Conservation (phyloP, 2,888 invertebrate species). For the Acleris laterana region DNA sequence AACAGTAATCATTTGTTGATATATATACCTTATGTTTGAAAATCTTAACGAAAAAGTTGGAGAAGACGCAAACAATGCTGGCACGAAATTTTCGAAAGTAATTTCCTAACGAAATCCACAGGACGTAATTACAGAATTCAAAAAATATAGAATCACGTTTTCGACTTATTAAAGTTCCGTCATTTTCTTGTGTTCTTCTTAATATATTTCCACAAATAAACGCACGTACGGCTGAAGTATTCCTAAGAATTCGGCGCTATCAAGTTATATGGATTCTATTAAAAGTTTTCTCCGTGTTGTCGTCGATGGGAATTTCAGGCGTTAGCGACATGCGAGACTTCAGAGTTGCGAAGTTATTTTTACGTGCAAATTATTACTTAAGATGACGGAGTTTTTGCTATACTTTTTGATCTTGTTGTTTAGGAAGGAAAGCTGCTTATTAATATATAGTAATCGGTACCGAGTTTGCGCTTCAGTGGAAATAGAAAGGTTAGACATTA, state of each 20-base stretch:
- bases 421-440: background rate
- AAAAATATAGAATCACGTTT: constrained; percentile 11
- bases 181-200: background rate
- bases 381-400: constrained; percentile 3
- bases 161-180: constrained; percentile 16
- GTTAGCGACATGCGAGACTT: constrained; percentile 4
- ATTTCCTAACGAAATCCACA: constrained; percentile 9
- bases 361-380: constrained; percentile 16
- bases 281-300: constrained; percentile 47
- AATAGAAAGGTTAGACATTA: too few relatives aligned
- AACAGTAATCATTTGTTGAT: too few relatives aligned
- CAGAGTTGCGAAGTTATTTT: constrained; percentile 24
- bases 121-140: constrained; percentile 10
- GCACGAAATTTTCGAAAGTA: background rate
- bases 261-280: constrained; percentile 51
- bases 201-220: constrained; percentile 13
- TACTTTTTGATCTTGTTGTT: constrained; percentile 2
- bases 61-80: background rate
- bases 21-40: too few relatives aligned
- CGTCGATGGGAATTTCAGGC: constrained; percentile 19
- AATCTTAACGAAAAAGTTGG: too few relatives aligned
- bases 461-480: too few relatives aligned
- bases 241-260: constrained; percentile 46
- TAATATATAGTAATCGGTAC: background rate
- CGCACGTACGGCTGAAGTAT: constrained; percentile 33